Evolutionary conservation across 2,888 invertebrate species (phyloP).

Genomic region (Baccha elongata): DNA sequence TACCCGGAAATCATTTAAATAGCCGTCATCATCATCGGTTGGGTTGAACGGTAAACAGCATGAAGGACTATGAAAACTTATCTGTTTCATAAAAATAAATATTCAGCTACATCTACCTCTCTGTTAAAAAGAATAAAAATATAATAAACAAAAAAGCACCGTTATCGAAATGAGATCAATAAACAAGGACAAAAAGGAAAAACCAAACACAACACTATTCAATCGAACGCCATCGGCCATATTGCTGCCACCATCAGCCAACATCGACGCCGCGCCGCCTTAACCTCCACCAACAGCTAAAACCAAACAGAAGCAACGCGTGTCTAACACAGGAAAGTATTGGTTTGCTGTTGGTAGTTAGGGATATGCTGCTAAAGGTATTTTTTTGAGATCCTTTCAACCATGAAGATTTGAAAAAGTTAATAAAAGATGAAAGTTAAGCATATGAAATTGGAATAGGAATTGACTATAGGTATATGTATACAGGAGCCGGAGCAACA

Average conservation of each 20-base stretch:
- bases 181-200: conserved; percentile 55
- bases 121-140: conserved; percentile 1
- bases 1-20: conserved; percentile 65
- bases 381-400: conserved; percentile 61
- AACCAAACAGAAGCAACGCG: conserved; percentile 37
- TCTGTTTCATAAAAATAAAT: conserved; percentile 16
- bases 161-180: conserved; percentile 57
- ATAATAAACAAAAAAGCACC: neutral
- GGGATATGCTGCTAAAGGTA: conserved; percentile 6
- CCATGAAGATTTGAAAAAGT: conserved; percentile 72
- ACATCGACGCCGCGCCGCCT: too few species aligned
- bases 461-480: neutral
- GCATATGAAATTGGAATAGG: conserved; percentile 58
- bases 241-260: neutral
- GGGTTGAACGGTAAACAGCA: conserved; percentile 28
- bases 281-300: neutral
- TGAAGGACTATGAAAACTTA: conserved; percentile 11
- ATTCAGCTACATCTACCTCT: conserved; percentile 1
- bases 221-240: conserved; percentile 48
- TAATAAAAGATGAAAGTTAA: conserved; percentile 73
- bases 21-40: conserved; percentile 48
- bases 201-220: conserved; percentile 48
- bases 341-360: conserved; percentile 8
- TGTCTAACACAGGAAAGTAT: conserved; percentile 20
- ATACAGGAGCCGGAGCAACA: too few species aligned